Conservation (phyloP, 1,140 invertebrate species). For the Leptestheria dahalacensis region DNA sequence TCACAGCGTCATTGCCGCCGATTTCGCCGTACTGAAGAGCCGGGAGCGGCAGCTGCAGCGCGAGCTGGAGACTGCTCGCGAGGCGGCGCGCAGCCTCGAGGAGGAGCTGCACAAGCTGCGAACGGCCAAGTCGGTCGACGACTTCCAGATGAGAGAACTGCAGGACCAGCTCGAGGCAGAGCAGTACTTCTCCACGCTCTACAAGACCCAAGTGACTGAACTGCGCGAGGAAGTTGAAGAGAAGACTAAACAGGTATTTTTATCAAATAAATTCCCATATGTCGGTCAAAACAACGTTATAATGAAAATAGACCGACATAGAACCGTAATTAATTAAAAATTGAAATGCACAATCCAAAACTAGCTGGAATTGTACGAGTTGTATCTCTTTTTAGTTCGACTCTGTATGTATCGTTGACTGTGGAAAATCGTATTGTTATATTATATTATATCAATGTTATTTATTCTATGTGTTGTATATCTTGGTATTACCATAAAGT, state of each 20-base stretch:
- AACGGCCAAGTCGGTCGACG: constrained; percentile 48
- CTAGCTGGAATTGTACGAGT: too few relatives aligned
- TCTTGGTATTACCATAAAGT: too few relatives aligned
- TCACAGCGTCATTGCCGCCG: constrained; percentile 48
- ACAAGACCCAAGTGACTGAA: constrained; percentile 83
- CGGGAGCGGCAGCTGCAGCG: constrained; percentile 56
- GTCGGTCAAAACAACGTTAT: too few relatives aligned
- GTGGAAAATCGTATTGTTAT: too few relatives aligned
- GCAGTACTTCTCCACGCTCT: constrained; percentile 81
- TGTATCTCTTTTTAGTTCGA: too few relatives aligned
- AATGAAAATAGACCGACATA: too few relatives aligned
- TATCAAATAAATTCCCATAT: too few relatives aligned
- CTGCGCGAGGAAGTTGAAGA: constrained; percentile 74
- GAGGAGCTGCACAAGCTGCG: constrained; percentile 69
- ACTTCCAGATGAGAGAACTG: constrained; percentile 76
- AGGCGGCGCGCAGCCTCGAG: constrained; percentile 53
- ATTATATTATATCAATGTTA: too few relatives aligned
- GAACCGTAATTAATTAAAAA: too few relatives aligned
- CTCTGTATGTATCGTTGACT: too few relatives aligned
- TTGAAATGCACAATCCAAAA: too few relatives aligned
- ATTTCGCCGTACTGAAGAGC: constrained; percentile 51
- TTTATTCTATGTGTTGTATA: too few relatives aligned
- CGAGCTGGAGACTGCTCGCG: constrained; percentile 51
- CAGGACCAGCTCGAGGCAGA: constrained; percentile 87
- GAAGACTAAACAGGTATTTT: constrained; percentile 42